A percentile compares a stretch with the other conserved stretches of the same genome.
Conservation (phyloP, 2,888 invertebrate genomes). For the Brachyptera putata region DNA sequence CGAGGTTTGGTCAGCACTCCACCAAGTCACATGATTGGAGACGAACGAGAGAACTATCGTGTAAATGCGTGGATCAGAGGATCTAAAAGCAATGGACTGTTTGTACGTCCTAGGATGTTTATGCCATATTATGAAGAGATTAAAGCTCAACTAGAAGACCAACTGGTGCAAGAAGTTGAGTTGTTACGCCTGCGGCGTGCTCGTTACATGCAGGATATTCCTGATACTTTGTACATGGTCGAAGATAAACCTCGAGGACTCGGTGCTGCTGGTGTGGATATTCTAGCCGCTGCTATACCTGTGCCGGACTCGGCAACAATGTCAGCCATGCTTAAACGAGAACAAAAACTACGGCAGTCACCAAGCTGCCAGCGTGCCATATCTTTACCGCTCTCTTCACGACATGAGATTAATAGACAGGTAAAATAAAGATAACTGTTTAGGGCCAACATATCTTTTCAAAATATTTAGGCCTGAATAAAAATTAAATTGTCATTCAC, state of each 20-base stretch:
- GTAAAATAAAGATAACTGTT: no score
- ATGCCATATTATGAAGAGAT: constrained; percentile 94
- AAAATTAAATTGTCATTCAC: no score
- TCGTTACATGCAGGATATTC: constrained; percentile 73
- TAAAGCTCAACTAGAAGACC: constrained; percentile 80
- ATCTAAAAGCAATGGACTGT: constrained; percentile 63
- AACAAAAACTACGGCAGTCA: constrained; percentile 73
- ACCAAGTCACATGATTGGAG: constrained; percentile 76
- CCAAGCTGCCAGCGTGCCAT: constrained; percentile 77
- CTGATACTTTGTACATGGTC: constrained; percentile 90
- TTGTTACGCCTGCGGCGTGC: constrained; percentile 64
- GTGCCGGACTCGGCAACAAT: constrained; percentile 74
- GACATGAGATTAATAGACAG: constrained; percentile 70
- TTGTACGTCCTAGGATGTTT: constrained; percentile 83
- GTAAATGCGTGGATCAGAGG: constrained; percentile 79
- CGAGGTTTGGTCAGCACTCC: constrained; percentile 55
- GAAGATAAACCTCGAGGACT: constrained; percentile 54
- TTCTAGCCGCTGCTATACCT: constrained; percentile 45
- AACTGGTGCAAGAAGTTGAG: constrained; percentile 73
- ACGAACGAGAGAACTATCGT: constrained; percentile 61
- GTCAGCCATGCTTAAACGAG: constrained; percentile 77
- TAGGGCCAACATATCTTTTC: no score
- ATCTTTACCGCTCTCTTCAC: constrained; percentile 67
- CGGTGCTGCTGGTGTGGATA: constrained; percentile 57
- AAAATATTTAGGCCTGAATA: no score